Evolutionary conservation across 2,113 vertebrate genomes (phyloP).

Genomic region (Diphyllodes magnificus): DNA sequence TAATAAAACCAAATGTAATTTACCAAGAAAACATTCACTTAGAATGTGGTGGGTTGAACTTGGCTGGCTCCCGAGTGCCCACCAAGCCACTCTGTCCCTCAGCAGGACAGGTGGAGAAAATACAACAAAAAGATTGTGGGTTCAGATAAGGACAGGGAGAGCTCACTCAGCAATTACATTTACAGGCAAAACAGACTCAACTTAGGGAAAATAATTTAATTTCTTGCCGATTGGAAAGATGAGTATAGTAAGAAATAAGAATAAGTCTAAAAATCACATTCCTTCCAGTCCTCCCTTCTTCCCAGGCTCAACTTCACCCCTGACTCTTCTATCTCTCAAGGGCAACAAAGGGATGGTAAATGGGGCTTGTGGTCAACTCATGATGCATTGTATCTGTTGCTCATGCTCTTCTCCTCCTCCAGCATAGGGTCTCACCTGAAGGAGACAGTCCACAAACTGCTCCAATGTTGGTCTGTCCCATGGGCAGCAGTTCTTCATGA

Average conservation of each 20-base stretch:
- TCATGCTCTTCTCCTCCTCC: neutral
- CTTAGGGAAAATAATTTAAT: neutral
- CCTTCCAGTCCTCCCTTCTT: neutral
- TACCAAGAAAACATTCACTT: neutral
- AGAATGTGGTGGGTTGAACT: neutral
- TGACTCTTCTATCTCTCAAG: neutral
- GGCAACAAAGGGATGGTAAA: fast-evolving
- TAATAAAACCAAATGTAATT: neutral
- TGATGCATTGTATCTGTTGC: fast-evolving
- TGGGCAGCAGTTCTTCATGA: neutral
- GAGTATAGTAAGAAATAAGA: neutral
- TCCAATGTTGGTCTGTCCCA: neutral
- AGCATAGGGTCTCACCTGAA: fast-evolving
- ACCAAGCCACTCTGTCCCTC: neutral
- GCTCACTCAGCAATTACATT: neutral
- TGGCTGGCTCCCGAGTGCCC: neutral
- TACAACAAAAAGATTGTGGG: neutral
- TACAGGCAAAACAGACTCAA: neutral
- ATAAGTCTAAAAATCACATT: neutral
- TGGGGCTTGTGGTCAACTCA: neutral
- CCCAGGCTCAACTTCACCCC: neutral
- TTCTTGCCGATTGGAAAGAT: neutral
- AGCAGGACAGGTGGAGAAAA: neutral
- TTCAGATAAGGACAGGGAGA: neutral
- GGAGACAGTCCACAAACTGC: neutral